Percentiles rank a stretch among this genome's conserved stretches.
Conservation (phyloP, 2,113 vertebrate genomes). For the Mormyrus iriodes region DNA sequence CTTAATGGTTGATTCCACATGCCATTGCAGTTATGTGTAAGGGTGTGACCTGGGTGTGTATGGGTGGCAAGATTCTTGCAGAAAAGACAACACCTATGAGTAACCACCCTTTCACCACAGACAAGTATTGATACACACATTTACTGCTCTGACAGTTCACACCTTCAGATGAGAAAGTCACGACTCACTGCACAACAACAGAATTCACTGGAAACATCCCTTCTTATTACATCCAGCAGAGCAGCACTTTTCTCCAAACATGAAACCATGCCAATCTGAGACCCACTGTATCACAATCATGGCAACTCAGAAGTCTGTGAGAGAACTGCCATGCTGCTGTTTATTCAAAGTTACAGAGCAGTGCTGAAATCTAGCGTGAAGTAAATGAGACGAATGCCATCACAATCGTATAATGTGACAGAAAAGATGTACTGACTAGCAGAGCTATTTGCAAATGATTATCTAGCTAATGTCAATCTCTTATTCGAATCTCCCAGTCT, state of each 20-base stretch:
- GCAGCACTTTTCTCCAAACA: neutral
- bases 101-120: neutral
- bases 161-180: neutral
- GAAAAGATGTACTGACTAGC: neutral
- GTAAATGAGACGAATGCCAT: neutral
- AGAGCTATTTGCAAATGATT: neutral
- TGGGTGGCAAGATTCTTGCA: neutral
- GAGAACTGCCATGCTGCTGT: neutral
- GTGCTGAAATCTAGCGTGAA: neutral
- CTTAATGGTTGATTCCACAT: neutral
- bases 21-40: neutral
- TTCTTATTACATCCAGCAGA: neutral
- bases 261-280: neutral
- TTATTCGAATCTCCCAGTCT: neutral
- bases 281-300: neutral
- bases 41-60: constrained; percentile 12
- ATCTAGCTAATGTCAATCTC: neutral
- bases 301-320: neutral
- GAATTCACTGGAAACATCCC: neutral
- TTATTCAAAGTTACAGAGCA: neutral
- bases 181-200: neutral
- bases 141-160: neutral
- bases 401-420: neutral
- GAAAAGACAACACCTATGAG: neutral
- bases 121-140: neutral